Base-by-base conservation (phyloP, 30 jellyfish, hydroid and myxozoan genomes). In the Clytia hemisphaerica region DNA sequence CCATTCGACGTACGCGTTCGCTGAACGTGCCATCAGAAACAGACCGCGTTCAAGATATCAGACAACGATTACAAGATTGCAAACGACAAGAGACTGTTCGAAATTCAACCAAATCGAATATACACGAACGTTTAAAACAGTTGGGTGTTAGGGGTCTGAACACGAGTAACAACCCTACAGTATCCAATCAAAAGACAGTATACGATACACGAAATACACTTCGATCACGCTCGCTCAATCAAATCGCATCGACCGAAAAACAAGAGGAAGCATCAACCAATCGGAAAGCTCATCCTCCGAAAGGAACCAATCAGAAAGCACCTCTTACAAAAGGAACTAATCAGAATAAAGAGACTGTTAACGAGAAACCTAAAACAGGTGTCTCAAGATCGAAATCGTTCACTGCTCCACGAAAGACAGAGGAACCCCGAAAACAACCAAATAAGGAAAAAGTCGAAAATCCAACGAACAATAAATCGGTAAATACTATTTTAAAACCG, bases 21-120 rank as follows among this genome's bases (percentile, higher is more conserved):
- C 30, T 57, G 50, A 57, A 57, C 35, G 70, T 45, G 36, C 15
- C 27, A 22, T 22, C 70, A 0, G 70, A 22, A 3, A 57, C 70
- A 28, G 70, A 57, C 16, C 70, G 70, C 25, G 30, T 57, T 57
- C 30, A 45, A 22, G 70, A 57, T 38, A 57, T 57, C 15, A 37
- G 70, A 12, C 44, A 57, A 2, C 25, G n/a, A 22, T 21, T 57
- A 1, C 44, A 57, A 57, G 14, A 22, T 5, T n/a, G 19, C 12
- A 57, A 57, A 31, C 44, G 42, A 6, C 38, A 31, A 0, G 16
- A 14, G 0, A 21, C 54, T 42, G 54, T 12, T 16, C 25, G 30
- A 57, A 2, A 9, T 1, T 22, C 66, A 51, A 45, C 37, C 14
- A 31, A 28, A 4, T 5, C 70, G 7, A 57, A 22, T 31, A 2